Base-by-base conservation (phyloP, 1,140 invertebrate species). In the Platyura marginata region DNA sequence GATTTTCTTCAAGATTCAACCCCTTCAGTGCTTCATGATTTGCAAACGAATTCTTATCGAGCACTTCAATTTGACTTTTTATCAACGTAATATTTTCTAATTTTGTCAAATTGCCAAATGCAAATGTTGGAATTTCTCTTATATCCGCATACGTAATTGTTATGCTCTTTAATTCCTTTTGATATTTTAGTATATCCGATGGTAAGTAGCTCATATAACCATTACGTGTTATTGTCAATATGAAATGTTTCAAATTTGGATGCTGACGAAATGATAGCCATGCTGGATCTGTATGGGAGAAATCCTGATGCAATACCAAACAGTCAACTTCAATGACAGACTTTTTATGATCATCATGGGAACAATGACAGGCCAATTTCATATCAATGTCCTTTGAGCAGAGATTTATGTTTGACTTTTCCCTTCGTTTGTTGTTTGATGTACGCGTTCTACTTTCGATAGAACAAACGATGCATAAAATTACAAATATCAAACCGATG, bases 211-310 rank as follows among this genome's bases (percentile, higher is more conserved):
- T 69, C 18, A 83, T 59, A 9, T 67, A 68, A 3, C 74, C 75
- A 45, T 73, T 69, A 16, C 69, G 66, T 38, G 75, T 70, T 6
- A 82, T 69, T 49, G 75, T 73, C 48, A 84, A 74, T 47, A 70
- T 74, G 37, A 85, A 64, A 53, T 75, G 73, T 51, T 70, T 65
- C 40, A 83, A 54, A 44, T 70, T 67, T n/a, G 69, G 70, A 57
- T 84, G 80, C 3, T 76, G 75, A 6, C 65, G 62, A 55, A 85
- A 83, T 51, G 74, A 66, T 37, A 62, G 63, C 81, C 81, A 84
- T 40, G 77, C 68, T 2, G 69, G 65, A 51, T 80, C 73, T 45
- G 75, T 71, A 11, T 60, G 61, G 1, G 68, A 62, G 50, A 79
- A 63, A 9, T 68, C 69, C 36, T 70, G 66, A 44, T 70, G 72